phyloP scores from a whole-genome alignment of 2,888 invertebrate species.

The Oconnorella tubifera region DNA sequence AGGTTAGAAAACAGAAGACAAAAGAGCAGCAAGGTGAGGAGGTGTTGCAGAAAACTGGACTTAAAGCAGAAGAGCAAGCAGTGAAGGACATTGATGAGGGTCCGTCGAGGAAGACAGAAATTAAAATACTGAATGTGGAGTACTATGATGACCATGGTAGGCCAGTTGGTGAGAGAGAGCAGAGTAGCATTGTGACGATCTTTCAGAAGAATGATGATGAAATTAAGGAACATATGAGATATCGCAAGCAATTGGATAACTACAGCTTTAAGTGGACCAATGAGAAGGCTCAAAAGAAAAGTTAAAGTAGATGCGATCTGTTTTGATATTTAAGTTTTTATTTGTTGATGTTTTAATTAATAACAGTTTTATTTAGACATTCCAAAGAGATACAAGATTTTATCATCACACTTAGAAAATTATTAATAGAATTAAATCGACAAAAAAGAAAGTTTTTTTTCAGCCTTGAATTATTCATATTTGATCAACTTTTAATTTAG shows the following conservation, averaged over 20 bases:
- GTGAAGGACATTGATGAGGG: neutral
- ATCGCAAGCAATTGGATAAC: neutral
- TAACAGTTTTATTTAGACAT: too few relatives aligned
- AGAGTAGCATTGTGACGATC: neutral
- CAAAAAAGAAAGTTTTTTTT: too few relatives aligned
- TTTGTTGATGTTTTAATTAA: too few relatives aligned
- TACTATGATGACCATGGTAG: neutral
- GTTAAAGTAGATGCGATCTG: too few relatives aligned
- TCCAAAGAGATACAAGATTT: too few relatives aligned
- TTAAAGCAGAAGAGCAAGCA: too few relatives aligned
- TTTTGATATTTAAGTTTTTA: too few relatives aligned
- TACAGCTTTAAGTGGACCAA: neutral
- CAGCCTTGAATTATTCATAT: too few relatives aligned
- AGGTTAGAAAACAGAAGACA: neutral
- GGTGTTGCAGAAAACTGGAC: neutral
- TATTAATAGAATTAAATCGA: too few relatives aligned
- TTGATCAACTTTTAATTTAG: too few relatives aligned
- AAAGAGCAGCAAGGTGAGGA: constrained; percentile 4
- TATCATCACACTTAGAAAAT: too few relatives aligned
- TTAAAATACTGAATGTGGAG: neutral
- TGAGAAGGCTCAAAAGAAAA: too few relatives aligned
- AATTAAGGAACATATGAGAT: neutral
- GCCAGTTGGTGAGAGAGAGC: neutral
- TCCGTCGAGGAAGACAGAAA: neutral
- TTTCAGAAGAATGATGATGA: neutral